phyloP scores from a whole-genome alignment of 2,888 invertebrate species.

The Andrena bicolor region DNA sequence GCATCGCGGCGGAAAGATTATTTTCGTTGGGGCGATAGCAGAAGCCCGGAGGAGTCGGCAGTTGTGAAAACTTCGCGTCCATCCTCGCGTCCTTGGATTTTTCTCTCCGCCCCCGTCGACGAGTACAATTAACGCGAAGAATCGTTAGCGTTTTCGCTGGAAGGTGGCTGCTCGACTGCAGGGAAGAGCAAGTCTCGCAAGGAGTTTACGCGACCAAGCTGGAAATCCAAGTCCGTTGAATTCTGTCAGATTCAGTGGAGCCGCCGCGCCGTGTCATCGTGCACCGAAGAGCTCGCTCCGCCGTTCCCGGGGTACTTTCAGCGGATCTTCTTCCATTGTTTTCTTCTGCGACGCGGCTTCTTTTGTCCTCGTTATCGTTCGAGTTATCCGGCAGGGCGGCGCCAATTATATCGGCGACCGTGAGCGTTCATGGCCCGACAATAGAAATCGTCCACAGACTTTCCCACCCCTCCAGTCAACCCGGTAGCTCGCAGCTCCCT shows the following conservation, averaged over 20 bases:
- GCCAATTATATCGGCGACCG: constrained; percentile 78
- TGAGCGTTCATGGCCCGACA: constrained; percentile 70
- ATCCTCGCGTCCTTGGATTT: constrained; percentile 19
- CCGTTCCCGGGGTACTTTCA: constrained; percentile 52
- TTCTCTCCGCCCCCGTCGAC: constrained; percentile 26
- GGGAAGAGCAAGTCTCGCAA: background rate
- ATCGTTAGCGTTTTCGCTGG: constrained; percentile 15
- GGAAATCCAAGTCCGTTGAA: constrained; percentile 35
- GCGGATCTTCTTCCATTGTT: constrained; percentile 64
- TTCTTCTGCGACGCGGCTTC: constrained; percentile 69
- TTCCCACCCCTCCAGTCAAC: constrained; percentile 45
- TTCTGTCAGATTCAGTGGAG: constrained; percentile 57
- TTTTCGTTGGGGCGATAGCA: constrained; percentile 2
- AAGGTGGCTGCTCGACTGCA: constrained; percentile 18
- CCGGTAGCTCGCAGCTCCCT: constrained; percentile 14
- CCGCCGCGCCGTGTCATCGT: constrained; percentile 33
- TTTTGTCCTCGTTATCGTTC: constrained; percentile 79
- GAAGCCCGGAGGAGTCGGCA: background rate
- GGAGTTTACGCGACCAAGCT: constrained; percentile 12
- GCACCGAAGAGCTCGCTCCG: constrained; percentile 36
- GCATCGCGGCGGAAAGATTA: constrained; percentile 4
- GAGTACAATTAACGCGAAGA: constrained; percentile 38
- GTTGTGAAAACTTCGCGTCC: background rate
- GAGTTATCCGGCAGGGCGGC: constrained; percentile 76
- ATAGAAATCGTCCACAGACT: constrained; percentile 79